Conservation (phyloP, 1,140 invertebrate genomes). For the Hyphantria cunea region DNA sequence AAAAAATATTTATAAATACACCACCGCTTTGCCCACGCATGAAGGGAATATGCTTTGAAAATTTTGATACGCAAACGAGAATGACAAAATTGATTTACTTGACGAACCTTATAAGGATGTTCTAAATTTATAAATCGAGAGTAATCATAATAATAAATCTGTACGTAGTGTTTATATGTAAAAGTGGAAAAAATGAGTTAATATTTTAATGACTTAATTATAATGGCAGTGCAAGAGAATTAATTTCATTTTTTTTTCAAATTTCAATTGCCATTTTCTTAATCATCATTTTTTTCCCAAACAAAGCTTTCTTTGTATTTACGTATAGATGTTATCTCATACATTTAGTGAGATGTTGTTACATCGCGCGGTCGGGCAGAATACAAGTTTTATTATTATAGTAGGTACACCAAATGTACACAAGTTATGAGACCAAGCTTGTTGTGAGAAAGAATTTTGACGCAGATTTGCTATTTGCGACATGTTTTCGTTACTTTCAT, state of each 20-base stretch:
- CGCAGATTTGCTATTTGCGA: conserved; percentile 19
- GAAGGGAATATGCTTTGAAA: background rate
- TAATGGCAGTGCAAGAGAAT: too few relatives aligned
- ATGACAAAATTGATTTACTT: conserved; percentile 10
- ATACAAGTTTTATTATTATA: conserved; percentile 22
- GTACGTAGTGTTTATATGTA: too few relatives aligned
- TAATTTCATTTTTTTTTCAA: too few relatives aligned
- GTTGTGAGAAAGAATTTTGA: conserved; percentile 22
- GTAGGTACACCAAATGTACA: conserved; percentile 13
- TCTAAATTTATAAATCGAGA: too few relatives aligned
- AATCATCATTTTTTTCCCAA: too few relatives aligned
- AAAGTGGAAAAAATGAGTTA: too few relatives aligned
- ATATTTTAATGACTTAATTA: too few relatives aligned
- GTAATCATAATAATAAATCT: too few relatives aligned
- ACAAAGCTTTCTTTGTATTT: background rate
- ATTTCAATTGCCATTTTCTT: too few relatives aligned
- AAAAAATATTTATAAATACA: conserved; percentile 29
- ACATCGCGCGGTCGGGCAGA: conserved; percentile 3
- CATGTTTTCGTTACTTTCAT: conserved; percentile 31
- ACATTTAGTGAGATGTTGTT: conserved; percentile 3
- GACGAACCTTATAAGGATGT: background rate
- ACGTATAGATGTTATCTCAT: background rate
- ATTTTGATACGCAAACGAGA: conserved; percentile 3
- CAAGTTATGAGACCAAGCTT: conserved; percentile 2
- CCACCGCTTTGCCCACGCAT: conserved; percentile 4